These are phyloP conservation scores for Bimastos eiseni DNA, from an alignment of 2,888 invertebrate species.

Conservation along the genomic window DNA sequence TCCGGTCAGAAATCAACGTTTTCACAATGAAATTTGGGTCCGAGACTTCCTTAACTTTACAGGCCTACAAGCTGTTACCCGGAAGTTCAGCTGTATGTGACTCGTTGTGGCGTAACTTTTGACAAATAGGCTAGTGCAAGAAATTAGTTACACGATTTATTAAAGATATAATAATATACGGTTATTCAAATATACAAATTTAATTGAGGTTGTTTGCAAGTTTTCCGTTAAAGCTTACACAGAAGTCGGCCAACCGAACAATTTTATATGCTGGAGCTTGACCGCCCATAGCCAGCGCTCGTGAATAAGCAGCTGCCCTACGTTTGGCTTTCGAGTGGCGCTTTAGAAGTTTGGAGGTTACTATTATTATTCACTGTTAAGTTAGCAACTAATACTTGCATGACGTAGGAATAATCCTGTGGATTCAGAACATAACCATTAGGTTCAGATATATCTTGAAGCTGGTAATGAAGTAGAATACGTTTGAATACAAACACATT, in stretches of 20 bases:
- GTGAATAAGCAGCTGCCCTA: no score
- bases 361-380: no score
- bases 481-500: not conserved
- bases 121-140: not conserved
- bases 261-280: not conserved
- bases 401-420: not conserved
- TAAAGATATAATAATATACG: no score
- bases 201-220: not conserved
- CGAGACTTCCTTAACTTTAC: not conserved
- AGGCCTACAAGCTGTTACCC: not conserved
- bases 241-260: not conserved
- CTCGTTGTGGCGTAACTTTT: not conserved
- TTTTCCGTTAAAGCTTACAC: not conserved
- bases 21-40: not conserved
- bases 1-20: not conserved
- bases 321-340: no score
- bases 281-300: not conserved
- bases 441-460: not conserved
- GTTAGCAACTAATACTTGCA: not conserved
- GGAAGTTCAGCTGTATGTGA: not conserved
- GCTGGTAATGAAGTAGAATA: not conserved
- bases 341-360: no score
- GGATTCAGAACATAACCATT: not conserved
- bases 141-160: not conserved
- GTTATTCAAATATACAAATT: not conserved